Conservation (phyloP, 2,113 vertebrate genomes). For the Seriola aureovittata region DNA sequence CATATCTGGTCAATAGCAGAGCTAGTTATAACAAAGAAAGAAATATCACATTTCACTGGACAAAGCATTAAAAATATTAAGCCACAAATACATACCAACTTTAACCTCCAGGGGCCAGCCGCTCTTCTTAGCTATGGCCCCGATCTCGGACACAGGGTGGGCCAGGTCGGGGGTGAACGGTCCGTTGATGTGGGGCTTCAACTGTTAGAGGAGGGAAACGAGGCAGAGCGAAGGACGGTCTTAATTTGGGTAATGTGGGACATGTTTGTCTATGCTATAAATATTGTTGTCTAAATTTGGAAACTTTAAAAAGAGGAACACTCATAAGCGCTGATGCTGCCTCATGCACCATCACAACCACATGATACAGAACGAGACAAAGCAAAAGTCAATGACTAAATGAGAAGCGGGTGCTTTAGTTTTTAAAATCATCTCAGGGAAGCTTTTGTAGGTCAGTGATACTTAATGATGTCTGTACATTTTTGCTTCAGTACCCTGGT, state of each 20-base stretch:
- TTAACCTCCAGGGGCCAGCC: constrained; percentile 95
- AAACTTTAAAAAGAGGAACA: not conserved
- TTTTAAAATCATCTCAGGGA: not conserved
- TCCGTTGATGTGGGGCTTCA: constrained; percentile 96
- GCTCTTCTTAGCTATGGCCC: constrained; percentile 89
- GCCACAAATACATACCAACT: constrained; percentile 88
- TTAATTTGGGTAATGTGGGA: not conserved
- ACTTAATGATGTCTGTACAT: not conserved
- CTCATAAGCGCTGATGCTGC: not conserved
- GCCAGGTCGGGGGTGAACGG: constrained; percentile 97
- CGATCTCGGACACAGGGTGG: constrained; percentile 91
- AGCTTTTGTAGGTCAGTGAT: not conserved
- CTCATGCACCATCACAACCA: not conserved
- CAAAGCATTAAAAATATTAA: constrained; percentile 37
- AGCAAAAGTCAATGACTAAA: not conserved
- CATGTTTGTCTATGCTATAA: not conserved
- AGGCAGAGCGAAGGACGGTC: not conserved
- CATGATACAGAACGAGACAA: not conserved
- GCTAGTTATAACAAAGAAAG: constrained; percentile 18
- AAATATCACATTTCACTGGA: constrained; percentile 51
- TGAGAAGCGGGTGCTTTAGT: not conserved
- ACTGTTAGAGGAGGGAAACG: constrained; percentile 80
- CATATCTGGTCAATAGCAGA: constrained; percentile 42
- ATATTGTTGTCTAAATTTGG: constrained; percentile 22
- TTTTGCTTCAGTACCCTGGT: not conserved